Base-by-base conservation (phyloP, 2,797 vertebrate genomes). In the Syndactyla subalaris region DNA sequence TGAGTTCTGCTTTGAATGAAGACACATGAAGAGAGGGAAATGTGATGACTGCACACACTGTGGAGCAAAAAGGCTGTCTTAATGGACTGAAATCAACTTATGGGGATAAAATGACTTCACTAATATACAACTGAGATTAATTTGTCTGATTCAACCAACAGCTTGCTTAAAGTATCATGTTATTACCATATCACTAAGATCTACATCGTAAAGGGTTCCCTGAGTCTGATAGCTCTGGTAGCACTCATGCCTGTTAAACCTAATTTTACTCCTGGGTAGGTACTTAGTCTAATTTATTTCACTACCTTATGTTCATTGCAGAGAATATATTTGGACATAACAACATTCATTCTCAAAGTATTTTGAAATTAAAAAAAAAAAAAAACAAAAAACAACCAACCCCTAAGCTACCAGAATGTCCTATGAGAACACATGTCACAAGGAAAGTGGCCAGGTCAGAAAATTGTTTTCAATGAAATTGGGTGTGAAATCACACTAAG, bases 281-380 rank as follows among this genome's bases (percentile, higher is more conserved):
- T 95, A 81, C 81, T 77, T 89, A 48, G 24, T 87, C 88, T 88
- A 86, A 95, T 91, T 90, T 92, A 91, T 96, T 96, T 96, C 55
- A 71, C 21, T 75, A 51, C 34, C 26, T 72, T 88, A 75, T 71
- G 49, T 39, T 89, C 94, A 92, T 87, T 89, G 67, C 71, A 89
- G 73, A 80, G 86, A 95, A 89, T 83, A 63, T 38, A 85, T 48
- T 43, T 91, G 29, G 78, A 32, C 45, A 43, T 88, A 92, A 75
- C 22, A 92, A 75, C 22, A 62, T 85, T 95, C 85, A 9, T 77
- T 87, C 74, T 80, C 57, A 52, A 96, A 91, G 41, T 81, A 79
- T 24, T 89, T 80, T 83, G 39, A 55, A 82, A 76, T 74, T 46
- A 70, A 79, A 91, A 86, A 93, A 85, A 88, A 46, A 86, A 70